These are phyloP conservation scores for Amphipyra berbera DNA, from an alignment of 2,888 invertebrate species.

Conservation along the genomic window DNA sequence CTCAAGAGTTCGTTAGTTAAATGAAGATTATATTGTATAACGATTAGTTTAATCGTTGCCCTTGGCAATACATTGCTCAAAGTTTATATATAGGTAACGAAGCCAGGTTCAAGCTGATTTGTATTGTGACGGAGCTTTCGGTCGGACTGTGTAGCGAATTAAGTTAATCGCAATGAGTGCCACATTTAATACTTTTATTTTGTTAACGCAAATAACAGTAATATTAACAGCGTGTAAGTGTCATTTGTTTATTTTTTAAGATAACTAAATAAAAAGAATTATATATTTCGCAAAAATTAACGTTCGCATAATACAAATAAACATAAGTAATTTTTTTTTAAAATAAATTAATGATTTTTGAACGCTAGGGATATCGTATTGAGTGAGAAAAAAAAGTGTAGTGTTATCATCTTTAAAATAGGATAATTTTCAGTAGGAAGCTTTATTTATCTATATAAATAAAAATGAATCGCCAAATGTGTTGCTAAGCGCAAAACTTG, in stretches of 20 bases:
- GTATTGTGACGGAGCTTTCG: constrained; percentile 63
- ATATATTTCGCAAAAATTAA: background rate
- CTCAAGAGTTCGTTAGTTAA: background rate
- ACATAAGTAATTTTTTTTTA: too few relatives aligned
- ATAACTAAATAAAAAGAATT: background rate
- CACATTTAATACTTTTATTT: constrained; percentile 54
- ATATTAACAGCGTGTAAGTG: constrained; percentile 69
- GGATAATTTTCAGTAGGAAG: too few relatives aligned
- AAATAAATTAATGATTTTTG: too few relatives aligned
- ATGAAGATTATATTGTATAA: constrained; percentile 1
- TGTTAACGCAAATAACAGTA: constrained; percentile 60
- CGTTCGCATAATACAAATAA: too few relatives aligned
- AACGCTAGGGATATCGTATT: too few relatives aligned
- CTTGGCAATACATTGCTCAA: constrained; percentile 59
- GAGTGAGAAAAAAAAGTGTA: too few relatives aligned
- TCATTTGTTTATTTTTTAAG: constrained; percentile 17
- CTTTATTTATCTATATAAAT: too few relatives aligned
- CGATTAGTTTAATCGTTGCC: constrained; percentile 46
- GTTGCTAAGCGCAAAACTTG: too few relatives aligned
- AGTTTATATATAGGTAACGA: constrained; percentile 64
- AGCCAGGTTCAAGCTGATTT: constrained; percentile 45
- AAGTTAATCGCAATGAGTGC: constrained; percentile 62
- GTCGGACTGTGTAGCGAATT: constrained; percentile 48
- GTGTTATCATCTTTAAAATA: too few relatives aligned
- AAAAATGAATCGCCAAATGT: too few relatives aligned